Base-by-base conservation (phyloP, 2,113 vertebrate genomes). In the Emydura subglobosa region DNA sequence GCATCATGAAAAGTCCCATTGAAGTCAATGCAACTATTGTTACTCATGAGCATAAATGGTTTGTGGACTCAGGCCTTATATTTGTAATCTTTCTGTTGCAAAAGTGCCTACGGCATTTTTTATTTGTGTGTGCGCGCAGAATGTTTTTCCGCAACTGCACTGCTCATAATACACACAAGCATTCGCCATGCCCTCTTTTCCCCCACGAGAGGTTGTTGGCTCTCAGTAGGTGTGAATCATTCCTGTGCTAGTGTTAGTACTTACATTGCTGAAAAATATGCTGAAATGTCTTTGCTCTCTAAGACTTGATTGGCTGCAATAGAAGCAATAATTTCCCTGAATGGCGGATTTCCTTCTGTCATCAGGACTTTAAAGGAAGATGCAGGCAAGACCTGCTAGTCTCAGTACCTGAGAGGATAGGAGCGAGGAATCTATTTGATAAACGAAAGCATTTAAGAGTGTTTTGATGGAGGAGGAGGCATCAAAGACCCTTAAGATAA, bases 351-450 rank as follows among this genome's bases (percentile, higher is more conserved):
- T 95, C 25, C 53, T 72, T 47, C 57, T 49, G 83, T 24, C 76
- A 87, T 78, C 89, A 94, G 85, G 89, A 97, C 55, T 90, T 27
- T 19, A 82, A 92, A 96, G 74, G 83, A 1, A 82, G 89, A 79
- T 83, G 94, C 85, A 24, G 92, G 92, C 51, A 29, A 84, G 92
- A 79, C 89, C 82, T 85, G 57, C 80, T 92, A 74, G 5, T 61
- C 85, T 83, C n/a, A 57, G 25, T 95, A 92, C 83, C 91, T 88
- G 91, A 74, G 89, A 96, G 94, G 97, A 91, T 85, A 86, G 87
- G 91, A 8, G 85, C 82, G 53, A 3, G 85, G 92, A 84, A 85
- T 44, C 78, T 1, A 9, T 72, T 95, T 94, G 88, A 31, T 93
- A 96, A 91, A 93, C 84, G 25, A 87, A 95, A 94, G 78, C 88